Percentiles rank a stretch among this genome's conserved stretches.
phyloP scores from a whole-genome alignment of 1,140 invertebrate species.

The Drosophila athabasca region DNA sequence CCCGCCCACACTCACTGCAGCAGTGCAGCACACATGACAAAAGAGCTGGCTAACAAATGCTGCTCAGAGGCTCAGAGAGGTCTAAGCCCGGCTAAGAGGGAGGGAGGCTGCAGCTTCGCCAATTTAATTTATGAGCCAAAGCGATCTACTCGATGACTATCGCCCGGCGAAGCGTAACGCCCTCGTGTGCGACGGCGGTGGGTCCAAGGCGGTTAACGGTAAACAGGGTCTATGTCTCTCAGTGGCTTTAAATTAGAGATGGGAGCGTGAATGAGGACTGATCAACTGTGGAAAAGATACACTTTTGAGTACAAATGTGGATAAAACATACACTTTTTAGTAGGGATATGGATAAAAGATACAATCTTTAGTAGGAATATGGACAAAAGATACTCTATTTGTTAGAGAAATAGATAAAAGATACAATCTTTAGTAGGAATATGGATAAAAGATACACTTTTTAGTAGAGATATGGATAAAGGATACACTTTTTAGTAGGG shows the following conservation, averaged over 20 bases:
- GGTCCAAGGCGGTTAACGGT: slow-evolving; percentile 29
- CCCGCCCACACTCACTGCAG: slow-evolving; percentile 27
- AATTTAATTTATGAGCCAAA: slow-evolving; percentile 68
- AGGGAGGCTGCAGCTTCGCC: slow-evolving; percentile 8
- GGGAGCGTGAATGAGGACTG: not conserved
- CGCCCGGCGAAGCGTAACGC: slow-evolving; percentile 58
- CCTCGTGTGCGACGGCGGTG: slow-evolving; percentile 37
- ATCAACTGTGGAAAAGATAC: not conserved
- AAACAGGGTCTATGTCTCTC: slow-evolving; percentile 25
- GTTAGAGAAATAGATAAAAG: no score
- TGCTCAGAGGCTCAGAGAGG: no score
- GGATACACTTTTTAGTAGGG: no score
- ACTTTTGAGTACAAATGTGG: no score
- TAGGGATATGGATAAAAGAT: no score
- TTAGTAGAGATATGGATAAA: no score
- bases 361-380: no score
- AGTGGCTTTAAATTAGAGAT: slow-evolving; percentile 17
- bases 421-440: no score
- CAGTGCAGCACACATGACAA: slow-evolving; percentile 66
- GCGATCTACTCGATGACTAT: slow-evolving; percentile 60
- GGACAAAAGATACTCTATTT: no score
- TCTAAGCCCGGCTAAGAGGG: slow-evolving; percentile 42
- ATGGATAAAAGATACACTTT: not conserved
- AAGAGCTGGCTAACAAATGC: slow-evolving; percentile 15
- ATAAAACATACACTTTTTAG: no score